phyloP scores from a whole-genome alignment of 2,797 vertebrate genomes.

The Ctenosaura bakeri region DNA sequence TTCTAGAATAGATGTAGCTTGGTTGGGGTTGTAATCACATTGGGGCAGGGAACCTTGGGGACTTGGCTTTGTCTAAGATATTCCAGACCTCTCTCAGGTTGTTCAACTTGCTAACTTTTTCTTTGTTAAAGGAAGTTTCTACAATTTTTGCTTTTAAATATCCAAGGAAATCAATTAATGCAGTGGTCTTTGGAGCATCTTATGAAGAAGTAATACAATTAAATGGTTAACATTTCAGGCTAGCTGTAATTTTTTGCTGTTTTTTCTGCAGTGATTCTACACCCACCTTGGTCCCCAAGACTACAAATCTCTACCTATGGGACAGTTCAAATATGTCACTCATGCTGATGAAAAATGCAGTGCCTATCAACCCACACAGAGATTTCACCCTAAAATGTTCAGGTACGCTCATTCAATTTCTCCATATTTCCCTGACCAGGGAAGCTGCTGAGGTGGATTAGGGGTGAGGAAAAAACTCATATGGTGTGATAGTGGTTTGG shows the following conservation, averaged over 20 bases:
- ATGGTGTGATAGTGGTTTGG: accelerated
- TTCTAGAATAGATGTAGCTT: too few relatives aligned
- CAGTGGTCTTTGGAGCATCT: not conserved
- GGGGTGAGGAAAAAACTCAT: not conserved
- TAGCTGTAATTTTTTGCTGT: not conserved
- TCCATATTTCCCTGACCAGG: not conserved
- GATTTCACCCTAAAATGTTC: not conserved
- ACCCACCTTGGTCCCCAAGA: not conserved
- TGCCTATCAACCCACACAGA: not conserved
- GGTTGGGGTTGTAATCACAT: not conserved
- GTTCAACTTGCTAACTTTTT: not conserved
- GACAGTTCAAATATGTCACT: not conserved
- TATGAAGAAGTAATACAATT: not conserved
- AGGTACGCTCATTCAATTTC: not conserved
- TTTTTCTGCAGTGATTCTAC: not conserved
- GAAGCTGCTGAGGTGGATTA: not conserved
- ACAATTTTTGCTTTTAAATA: not conserved
- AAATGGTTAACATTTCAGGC: not conserved
- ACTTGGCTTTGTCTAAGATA: not conserved
- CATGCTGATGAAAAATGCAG: not conserved
- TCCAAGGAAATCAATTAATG: not conserved
- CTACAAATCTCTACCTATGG: not conserved
- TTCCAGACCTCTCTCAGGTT: not conserved
- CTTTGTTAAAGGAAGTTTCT: not conserved
- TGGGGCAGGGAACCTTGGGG: not conserved